Percentiles rank a stretch among this genome's conserved stretches.
Evolutionary conservation across 2,888 invertebrate genomes (phyloP).

Genomic region (Temnothorax unifasciatus): DNA sequence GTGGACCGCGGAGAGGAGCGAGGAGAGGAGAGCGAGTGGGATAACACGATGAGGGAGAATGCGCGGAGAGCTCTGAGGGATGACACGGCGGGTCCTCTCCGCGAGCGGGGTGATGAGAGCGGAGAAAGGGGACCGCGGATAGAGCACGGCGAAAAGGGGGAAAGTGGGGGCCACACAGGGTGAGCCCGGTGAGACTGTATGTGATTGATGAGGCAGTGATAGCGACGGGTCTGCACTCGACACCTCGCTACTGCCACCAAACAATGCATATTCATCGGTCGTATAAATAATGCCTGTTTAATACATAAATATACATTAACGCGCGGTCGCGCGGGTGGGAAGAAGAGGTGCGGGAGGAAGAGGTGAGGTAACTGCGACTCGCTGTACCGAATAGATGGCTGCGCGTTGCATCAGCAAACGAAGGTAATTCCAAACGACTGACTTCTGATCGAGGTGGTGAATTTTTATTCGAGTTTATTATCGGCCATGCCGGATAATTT

Average conservation of each 20-base stretch:
- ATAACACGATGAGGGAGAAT: slow-evolving; percentile 20
- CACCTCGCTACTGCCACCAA: slow-evolving; percentile 85
- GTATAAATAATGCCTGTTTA: slow-evolving; percentile 86
- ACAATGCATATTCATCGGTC: slow-evolving; percentile 86
- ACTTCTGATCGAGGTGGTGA: not conserved
- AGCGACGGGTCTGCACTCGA: slow-evolving; percentile 86
- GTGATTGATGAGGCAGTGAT: slow-evolving; percentile 86
- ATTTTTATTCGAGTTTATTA: slow-evolving; percentile 32
- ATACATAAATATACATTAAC: slow-evolving; percentile 85
- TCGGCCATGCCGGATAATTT: slow-evolving; percentile 9
- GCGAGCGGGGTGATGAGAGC: slow-evolving; percentile 33
- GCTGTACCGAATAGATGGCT: slow-evolving; percentile 20
- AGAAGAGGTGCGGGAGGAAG: too few species aligned
- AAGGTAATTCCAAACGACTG: slow-evolving; percentile 45
- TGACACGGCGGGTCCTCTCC: slow-evolving; percentile 79
- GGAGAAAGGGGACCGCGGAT: slow-evolving; percentile 39
- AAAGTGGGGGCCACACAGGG: slow-evolving; percentile 49
- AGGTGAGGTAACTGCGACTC: slow-evolving; percentile 18
- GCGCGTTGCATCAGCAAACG: slow-evolving; percentile 32
- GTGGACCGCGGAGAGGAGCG: slow-evolving; percentile 50
- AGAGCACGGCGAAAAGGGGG: slow-evolving; percentile 42
- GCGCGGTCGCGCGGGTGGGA: slow-evolving; percentile 37
- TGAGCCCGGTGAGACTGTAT: slow-evolving; percentile 80
- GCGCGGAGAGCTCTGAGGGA: slow-evolving; percentile 70
- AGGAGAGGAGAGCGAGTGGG: slow-evolving; percentile 40